Percentiles rank a stretch among this genome's conserved stretches.
These are phyloP conservation scores for Noctilio leporinus DNA, from an alignment of 2,113 vertebrate genomes.

Conservation along the genomic window DNA sequence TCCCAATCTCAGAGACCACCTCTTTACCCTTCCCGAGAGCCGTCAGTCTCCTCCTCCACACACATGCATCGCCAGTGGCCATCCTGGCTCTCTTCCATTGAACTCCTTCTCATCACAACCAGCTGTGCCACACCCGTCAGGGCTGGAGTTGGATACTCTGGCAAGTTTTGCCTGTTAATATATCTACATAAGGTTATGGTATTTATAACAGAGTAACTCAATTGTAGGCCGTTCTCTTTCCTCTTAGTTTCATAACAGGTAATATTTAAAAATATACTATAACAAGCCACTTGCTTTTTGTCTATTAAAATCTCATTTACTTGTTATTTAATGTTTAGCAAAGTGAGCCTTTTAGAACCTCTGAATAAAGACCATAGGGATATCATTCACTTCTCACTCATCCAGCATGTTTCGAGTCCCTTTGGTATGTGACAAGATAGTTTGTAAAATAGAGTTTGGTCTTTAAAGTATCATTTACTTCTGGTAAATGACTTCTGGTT, in stretches of 20 bases:
- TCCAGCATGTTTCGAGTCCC: not conserved
- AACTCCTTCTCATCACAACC: not conserved
- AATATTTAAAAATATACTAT: slow-evolving; percentile 14
- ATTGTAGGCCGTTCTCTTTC: not conserved
- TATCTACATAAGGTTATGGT: not conserved
- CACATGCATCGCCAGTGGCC: not conserved
- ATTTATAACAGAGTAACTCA: not conserved
- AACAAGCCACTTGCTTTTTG: not conserved
- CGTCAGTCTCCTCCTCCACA: not conserved
- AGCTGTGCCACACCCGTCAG: too few species aligned
- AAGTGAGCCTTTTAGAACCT: not conserved
- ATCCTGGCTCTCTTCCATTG: not conserved
- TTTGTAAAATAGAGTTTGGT: not conserved
- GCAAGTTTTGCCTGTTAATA: not conserved
- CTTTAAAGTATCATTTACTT: slow-evolving; percentile 14
- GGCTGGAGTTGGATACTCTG: not conserved
- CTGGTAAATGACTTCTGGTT: not conserved
- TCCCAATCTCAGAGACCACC: not conserved
- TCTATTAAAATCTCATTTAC: slow-evolving; percentile 12
- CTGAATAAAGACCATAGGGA: not conserved
- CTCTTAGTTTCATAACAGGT: not conserved
- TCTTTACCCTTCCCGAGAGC: accelerated
- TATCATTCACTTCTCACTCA: not conserved
- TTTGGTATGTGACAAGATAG: not conserved
- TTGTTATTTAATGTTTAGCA: not conserved